Evolutionary conservation across 2,113 vertebrate species (phyloP), one percentile per base, ranked within the genome.

Genomic region (Cyrtonyx montezumae): DNA sequence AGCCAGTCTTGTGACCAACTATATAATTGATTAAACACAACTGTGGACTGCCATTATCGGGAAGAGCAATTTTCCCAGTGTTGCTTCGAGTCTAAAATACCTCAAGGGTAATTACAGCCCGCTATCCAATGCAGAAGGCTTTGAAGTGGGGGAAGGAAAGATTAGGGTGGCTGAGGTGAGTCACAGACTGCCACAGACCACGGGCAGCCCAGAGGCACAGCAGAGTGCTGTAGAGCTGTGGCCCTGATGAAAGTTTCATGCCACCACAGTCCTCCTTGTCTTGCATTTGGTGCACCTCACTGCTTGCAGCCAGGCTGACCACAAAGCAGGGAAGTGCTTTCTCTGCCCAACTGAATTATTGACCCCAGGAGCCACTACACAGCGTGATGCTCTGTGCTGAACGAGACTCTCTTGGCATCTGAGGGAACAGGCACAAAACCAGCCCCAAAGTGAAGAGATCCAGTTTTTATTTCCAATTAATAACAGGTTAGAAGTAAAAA

Each of bases 1-100:
- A 98, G 92, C 94, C 93, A 76, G 95, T 96, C 97, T 97, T 94
- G 81, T 96, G 97, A 98, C 97, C 97, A 97, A 96, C 97, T 97
- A 96, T 96, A 97, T 97, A 98, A 98, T 88, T 98, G 97, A 98
- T 98, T 97, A 98, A 98, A 97, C 96, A 96, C 97, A 97, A 98
- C 97, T 97, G 95, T 69, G 95, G 96, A 91, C 96, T 97, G 92
- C 97, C 96, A 97, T 97, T 97, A 97, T 97, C 89, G 86, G 96
- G 96, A 97, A 97, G 97, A 63, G 93, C 96, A 96, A 98, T 97
- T 98, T 96, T 96, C 94, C 92, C 65, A 65, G 96, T 97, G 97
- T 98, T 53, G 74, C 97, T 98, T 94, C 80, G 56, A 97, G 96
- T 94, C 97, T 96, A 95, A 98, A 98, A 98, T 97, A 97, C 97